Conservation (phyloP, 2,888 invertebrate species). For the Bombylius discolor region DNA sequence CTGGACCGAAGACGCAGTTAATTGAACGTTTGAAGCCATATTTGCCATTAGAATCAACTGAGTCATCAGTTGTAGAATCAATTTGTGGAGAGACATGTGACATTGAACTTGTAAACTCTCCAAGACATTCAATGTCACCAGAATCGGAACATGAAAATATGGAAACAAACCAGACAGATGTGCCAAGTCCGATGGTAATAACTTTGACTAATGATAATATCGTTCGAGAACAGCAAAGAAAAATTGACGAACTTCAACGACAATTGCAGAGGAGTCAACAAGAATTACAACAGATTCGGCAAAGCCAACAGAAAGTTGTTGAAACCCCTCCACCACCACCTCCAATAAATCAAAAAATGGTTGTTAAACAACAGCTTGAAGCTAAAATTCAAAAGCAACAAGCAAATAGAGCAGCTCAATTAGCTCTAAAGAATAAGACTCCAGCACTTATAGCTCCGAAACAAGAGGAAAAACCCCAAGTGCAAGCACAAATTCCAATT, state of each 20-base stretch:
- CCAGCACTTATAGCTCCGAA: conserved; percentile 44
- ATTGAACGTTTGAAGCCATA: conserved; percentile 80
- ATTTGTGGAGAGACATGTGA: conserved; percentile 30
- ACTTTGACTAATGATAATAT: conserved; percentile 50
- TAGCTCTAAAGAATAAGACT: conserved; percentile 23
- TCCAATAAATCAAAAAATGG: conserved; percentile 38
- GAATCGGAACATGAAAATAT: conserved; percentile 31
- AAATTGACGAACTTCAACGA: conserved; percentile 77
- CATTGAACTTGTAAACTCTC: conserved; percentile 24
- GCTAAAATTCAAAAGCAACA: conserved; percentile 49
- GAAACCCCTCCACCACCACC: conserved; percentile 15
- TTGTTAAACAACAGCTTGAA: conserved; percentile 53
- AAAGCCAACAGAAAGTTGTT: conserved; percentile 40
- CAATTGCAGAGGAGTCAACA: conserved; percentile 66
- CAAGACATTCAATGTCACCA: conserved; percentile 20
- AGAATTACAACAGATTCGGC: conserved; percentile 55
- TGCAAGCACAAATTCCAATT: conserved; percentile 6
- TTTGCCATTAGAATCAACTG: conserved; percentile 37
- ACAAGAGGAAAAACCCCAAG: conserved; percentile 30
- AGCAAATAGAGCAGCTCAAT: conserved; percentile 26
- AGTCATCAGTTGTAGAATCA: conserved; percentile 39
- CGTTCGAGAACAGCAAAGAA: conserved; percentile 69
- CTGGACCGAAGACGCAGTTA: conserved; percentile 89
- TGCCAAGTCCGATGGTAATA: conserved; percentile 30
- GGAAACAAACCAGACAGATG: conserved; percentile 35